Conservation (phyloP, 2,113 vertebrate species). For the Peromyscus maniculatus region DNA sequence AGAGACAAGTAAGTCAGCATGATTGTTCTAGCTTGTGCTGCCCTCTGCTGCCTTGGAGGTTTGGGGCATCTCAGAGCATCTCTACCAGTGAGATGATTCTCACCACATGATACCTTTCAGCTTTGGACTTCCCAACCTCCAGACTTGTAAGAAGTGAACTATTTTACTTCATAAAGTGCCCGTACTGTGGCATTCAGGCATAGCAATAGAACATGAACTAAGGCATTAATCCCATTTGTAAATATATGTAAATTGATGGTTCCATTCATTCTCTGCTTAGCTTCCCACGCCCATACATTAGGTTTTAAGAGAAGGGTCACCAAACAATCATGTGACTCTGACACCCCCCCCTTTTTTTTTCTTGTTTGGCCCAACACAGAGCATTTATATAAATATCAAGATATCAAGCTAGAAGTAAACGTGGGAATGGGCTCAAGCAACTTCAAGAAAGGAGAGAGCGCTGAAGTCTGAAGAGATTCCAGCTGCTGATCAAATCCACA, state of each 20-base stretch:
- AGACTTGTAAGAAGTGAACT: too few species aligned
- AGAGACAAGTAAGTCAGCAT: background rate
- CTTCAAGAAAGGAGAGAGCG: background rate
- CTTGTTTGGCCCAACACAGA: background rate
- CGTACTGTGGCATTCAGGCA: background rate
- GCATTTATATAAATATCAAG: slow-evolving; percentile 20
- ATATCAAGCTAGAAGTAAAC: background rate
- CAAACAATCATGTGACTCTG: background rate
- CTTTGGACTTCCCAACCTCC: background rate
- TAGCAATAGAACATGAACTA: background rate
- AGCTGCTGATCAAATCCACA: background rate
- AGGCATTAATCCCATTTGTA: background rate
- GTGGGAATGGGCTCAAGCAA: background rate
- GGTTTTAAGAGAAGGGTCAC: background rate
- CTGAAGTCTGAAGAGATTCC: slow-evolving; percentile 1
- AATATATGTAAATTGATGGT: background rate
- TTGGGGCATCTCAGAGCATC: background rate
- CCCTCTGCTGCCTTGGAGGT: background rate
- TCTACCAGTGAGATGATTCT: background rate
- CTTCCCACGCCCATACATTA: background rate
- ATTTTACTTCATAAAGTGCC: background rate
- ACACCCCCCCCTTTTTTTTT: background rate
- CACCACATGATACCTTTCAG: background rate
- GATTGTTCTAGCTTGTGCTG: background rate
- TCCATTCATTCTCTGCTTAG: background rate